These are phyloP conservation scores for Phalacrocorax aristotelis DNA, from an alignment of 2,113 vertebrate genomes.

Conservation along the genomic window DNA sequence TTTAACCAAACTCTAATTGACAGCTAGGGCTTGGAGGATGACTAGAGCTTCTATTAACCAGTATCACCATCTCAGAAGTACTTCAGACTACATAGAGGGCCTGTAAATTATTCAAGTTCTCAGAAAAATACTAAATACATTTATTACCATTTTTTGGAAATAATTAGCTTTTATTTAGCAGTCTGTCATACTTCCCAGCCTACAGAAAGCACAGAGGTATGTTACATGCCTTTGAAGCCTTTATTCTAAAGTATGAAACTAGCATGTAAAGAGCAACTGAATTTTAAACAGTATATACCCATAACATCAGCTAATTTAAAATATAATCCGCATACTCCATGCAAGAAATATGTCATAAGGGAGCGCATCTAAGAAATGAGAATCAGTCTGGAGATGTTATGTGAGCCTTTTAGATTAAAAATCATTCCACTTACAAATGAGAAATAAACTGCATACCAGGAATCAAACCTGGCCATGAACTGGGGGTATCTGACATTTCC, in stretches of 20 bases:
- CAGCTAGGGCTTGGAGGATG: not conserved
- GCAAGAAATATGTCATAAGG: not conserved
- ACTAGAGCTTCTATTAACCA: not conserved
- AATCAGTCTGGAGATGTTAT: not conserved
- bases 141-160: not conserved
- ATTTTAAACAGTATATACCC: not conserved
- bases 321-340: not conserved
- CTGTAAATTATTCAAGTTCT: not conserved
- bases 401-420: conserved; percentile 30
- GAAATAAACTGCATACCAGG: conserved; percentile 51
- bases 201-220: not conserved
- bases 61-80: not conserved
- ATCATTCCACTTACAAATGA: conserved; percentile 3
- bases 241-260: not conserved
- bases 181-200: not conserved
- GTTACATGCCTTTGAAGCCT: not conserved
- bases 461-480: conserved; percentile 68
- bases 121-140: not conserved
- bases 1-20: not conserved
- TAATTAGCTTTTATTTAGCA: not conserved
- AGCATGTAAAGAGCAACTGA: not conserved
- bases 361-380: not conserved
- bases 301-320: not conserved
- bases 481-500: conserved; percentile 77
- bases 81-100: not conserved